Evolutionary conservation across 2,113 vertebrate genomes (phyloP).

Genomic region (Osmerus mordax): DNA sequence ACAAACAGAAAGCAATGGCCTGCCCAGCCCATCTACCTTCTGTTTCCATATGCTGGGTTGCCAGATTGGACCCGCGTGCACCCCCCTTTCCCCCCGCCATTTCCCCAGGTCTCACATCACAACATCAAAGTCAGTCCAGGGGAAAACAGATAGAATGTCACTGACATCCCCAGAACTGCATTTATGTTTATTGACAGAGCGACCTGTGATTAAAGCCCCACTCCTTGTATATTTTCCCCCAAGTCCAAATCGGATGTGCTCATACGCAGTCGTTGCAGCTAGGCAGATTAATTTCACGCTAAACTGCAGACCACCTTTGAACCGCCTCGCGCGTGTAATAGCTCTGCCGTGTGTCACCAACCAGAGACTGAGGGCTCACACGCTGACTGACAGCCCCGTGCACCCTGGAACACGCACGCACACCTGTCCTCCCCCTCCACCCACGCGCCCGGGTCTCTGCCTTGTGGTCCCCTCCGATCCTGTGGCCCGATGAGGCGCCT

Average conservation of each 20-base stretch:
- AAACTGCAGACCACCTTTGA: slow-evolving; percentile 68
- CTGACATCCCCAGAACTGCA: slow-evolving; percentile 54
- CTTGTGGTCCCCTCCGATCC: too few relatives aligned
- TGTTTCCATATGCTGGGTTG: slow-evolving; percentile 14
- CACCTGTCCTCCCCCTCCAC: neutral
- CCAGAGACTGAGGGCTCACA: slow-evolving; percentile 53
- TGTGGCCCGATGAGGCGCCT: too few relatives aligned
- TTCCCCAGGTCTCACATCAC: neutral
- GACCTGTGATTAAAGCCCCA: slow-evolving; percentile 69
- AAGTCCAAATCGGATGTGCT: slow-evolving; percentile 68
- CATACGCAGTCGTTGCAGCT: slow-evolving; percentile 56
- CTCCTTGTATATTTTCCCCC: slow-evolving; percentile 73
- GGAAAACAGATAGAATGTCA: slow-evolving; percentile 66
- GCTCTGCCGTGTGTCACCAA: slow-evolving; percentile 48
- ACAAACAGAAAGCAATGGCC: neutral
- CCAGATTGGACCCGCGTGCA: neutral
- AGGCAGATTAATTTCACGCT: slow-evolving; percentile 67
- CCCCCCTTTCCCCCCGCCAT: slow-evolving; percentile 9
- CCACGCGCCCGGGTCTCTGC: too few relatives aligned
- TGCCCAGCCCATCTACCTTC: neutral
- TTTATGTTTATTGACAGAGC: slow-evolving; percentile 73
- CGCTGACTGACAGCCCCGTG: slow-evolving; percentile 24
- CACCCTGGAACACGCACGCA: neutral
- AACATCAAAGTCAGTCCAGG: slow-evolving; percentile 42
- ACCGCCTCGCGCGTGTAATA: slow-evolving; percentile 50